Evolutionary conservation across 2,888 invertebrate genomes (phyloP), one percentile per base, ranked within the genome.

Genomic region (Athripsodes cinereus): DNA sequence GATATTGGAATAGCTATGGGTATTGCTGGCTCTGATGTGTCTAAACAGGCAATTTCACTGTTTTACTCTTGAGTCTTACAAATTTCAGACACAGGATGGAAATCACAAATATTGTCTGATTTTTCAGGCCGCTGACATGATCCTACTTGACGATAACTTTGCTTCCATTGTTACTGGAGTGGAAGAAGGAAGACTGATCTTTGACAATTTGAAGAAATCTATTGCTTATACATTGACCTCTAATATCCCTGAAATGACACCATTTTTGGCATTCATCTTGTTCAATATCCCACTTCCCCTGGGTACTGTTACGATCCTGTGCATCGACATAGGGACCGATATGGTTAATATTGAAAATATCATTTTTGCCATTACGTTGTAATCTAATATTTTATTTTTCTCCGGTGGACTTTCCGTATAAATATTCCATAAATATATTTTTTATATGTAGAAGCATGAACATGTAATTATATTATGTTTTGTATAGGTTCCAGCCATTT

Each of bases 241-340:
- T 66, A 97, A 97, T 81, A 96, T 97, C 78, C 97, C 96, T 67
- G 96, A 97, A 81, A 96, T 97, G 72, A 93, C 96, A 55, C 97
- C 97, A 62, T 97, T 97, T 88, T 85, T 97, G 73, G 88, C 95
- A 67, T 97, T 96, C 81, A 96, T 97, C 79, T 84, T 96, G 50
- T 88, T 92, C 75, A 94, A 95, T 73, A 89, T 96, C 73, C 96
- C 97, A 58, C 81, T 97, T 68, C 96, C 96, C 51, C 85, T 97
- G 65, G 96, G 96, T 71, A 96, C 96, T 63, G 96, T 97, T 67
- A 96, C 96, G 66, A 97, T 97, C 81, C 86, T 97, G 67, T 96
- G 96, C 84, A 97, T 97, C 81, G 97, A 97, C 85, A 85, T 97
- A 76, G 97, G 96, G 85, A 97, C 96, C 71, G 97, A 97, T 87